Evolutionary conservation across 2,888 invertebrate genomes (phyloP), one percentile per base, ranked within the genome.

Genomic region (Eilema griseolum): DNA sequence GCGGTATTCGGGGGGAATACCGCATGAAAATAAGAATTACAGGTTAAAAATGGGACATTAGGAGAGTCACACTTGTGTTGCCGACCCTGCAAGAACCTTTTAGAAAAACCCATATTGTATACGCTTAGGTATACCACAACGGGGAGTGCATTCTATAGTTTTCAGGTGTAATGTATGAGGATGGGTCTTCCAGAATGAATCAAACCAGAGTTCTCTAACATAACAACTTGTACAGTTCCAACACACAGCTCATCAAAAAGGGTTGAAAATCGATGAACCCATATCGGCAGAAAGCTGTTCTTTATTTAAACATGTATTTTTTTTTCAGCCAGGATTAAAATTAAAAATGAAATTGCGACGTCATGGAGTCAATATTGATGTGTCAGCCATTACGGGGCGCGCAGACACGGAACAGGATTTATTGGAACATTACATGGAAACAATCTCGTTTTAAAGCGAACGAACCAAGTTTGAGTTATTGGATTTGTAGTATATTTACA

Each of bases 301-400:
- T 59, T 67, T 67, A 46, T 67, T 41, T 31, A 67, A 60, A 61
- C 10, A 28, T 52, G 37, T 23, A 14, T 16, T 28, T 37, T 59
- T n/a, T 66, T 59, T 24, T 20, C 20, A n/a, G 41, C 26, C 41
- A 23, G 52, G 20, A 26, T 67, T 67, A 33, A 61, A 67, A 67
- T 67, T 46, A 23, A 28, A 37, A 61, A 28, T 52, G 31, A 23
- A 61, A 61, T 46, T 28, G 67, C 59, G 5, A 46, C 16, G 61
- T 67, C 52, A 67, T 46, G 23, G 11, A 24, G 26, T 52, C 31
- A 46, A 60, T 61, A 67, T 61, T 31, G 46, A 61, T 31, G 67
- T 46, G 46, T 31, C 61, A 67, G 41, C 46, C 61, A 52, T 67
- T 67, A 52, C 1, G 26, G 33, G 12, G 46, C 20, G 46, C n/a